Conservation (phyloP, 2,113 vertebrate species). For the Hippopotamus amphibius region DNA sequence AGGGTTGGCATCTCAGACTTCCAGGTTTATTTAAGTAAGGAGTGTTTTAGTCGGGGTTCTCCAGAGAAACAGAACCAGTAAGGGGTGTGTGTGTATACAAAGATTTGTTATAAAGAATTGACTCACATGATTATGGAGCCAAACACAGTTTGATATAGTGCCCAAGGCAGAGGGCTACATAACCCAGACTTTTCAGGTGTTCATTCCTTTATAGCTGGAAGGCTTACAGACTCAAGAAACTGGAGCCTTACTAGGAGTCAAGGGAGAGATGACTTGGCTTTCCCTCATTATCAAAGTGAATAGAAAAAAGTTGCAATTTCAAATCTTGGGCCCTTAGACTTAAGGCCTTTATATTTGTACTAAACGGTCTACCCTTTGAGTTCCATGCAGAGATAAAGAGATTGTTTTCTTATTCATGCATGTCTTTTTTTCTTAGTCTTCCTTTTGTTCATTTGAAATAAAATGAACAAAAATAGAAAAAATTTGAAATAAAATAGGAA, state of each 20-base stretch:
- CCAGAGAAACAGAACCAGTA: not conserved
- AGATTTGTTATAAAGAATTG: not conserved
- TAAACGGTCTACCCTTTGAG: not conserved
- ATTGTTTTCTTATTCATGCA: slow-evolving; percentile 18
- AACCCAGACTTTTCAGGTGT: not conserved
- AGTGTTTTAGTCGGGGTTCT: not conserved
- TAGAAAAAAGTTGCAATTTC: not conserved
- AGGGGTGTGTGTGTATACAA: not conserved
- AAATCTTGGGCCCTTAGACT: not conserved
- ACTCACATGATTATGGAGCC: not conserved
- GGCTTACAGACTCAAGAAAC: not conserved
- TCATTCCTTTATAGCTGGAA: not conserved
- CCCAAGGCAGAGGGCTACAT: not conserved
- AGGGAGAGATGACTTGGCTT: not conserved
- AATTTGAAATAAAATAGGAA: slow-evolving; percentile 28
- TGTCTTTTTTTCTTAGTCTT: slow-evolving; percentile 24
- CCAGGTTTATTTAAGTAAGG: slow-evolving; percentile 46
- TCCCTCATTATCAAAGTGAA: not conserved
- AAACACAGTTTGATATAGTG: not conserved
- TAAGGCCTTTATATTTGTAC: not conserved
- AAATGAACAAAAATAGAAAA: too few relatives aligned
- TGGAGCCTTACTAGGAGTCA: not conserved
- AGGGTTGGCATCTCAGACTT: not conserved
- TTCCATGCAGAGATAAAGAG: slow-evolving; percentile 7
- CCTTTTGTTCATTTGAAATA: not conserved